Evolutionary conservation across 2,888 invertebrate species (phyloP).

Genomic region (Hylaea fasciaria): DNA sequence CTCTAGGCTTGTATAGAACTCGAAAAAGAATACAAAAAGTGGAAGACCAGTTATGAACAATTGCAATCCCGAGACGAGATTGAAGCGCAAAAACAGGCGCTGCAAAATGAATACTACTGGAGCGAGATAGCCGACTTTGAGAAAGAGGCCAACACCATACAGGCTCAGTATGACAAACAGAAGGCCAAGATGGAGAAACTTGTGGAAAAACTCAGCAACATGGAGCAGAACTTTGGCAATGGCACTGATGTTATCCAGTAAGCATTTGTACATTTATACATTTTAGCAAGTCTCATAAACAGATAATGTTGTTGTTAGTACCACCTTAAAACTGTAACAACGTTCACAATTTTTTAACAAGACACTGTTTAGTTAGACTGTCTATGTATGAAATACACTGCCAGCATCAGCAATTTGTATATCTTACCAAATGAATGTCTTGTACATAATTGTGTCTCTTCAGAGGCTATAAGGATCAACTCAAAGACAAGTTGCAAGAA

Average conservation of each 20-base stretch:
- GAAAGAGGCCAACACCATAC: slow-evolving; percentile 60
- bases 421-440: neutral
- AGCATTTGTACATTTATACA: slow-evolving; percentile 42
- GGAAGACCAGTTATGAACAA: slow-evolving; percentile 83
- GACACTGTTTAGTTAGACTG: too few relatives aligned
- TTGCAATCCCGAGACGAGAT: slow-evolving; percentile 83
- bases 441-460: neutral
- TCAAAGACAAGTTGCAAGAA: slow-evolving; percentile 63
- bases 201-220: slow-evolving; percentile 61
- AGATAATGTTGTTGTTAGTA: too few relatives aligned
- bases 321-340: too few relatives aligned
- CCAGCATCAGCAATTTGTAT: neutral
- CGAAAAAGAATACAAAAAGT: slow-evolving; percentile 79
- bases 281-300: neutral
- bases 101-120: slow-evolving; percentile 86
- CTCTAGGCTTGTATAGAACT: slow-evolving; percentile 66
- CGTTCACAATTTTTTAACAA: too few relatives aligned
- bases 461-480: slow-evolving; percentile 63
- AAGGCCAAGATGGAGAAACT: slow-evolving; percentile 70
- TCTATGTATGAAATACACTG: too few relatives aligned
- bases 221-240: slow-evolving; percentile 65
- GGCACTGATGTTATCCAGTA: slow-evolving; percentile 76
- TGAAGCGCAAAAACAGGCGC: slow-evolving; percentile 69
- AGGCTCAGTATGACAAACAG: slow-evolving; percentile 76
- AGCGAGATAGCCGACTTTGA: slow-evolving; percentile 76